Evolutionary conservation across 2,113 vertebrate species (phyloP), one percentile per base, ranked within the genome.

Genomic region (Trematomus loennbergii): DNA sequence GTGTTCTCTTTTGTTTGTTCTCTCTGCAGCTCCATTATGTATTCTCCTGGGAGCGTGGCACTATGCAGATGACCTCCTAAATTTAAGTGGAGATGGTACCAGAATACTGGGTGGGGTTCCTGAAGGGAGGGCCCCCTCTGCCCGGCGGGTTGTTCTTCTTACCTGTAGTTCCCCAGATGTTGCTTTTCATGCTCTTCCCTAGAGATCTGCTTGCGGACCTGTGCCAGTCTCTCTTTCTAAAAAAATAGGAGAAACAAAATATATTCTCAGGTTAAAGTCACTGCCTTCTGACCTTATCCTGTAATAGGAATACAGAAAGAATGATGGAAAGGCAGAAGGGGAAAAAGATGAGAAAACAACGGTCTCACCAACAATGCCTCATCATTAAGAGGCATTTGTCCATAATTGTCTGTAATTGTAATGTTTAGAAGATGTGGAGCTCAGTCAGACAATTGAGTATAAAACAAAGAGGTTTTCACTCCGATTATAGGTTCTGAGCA

Each of bases 121-220:
- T 79, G 68, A 10, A 72, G 61, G 33, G 25, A 69, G 33, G 72
- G 46, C 36, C 13, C 43, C 16, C 2, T 60, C 36, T 36, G 11
- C 17, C 65, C 36, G 2, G 40, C 46, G 46, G 46, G n/a, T 69
- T 70, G n/a, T n/a, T 74, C 54, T 71, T 69, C 2, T 93, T 96
- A 99, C 98, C 97, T 98, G 92, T 99, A 99, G 91, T 99, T 99
- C 71, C 98, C 98, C 96, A 99, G 96, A 85, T 99, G 96, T 86
- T 96, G 95, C 58, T 97, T 98, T 95, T 99, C 98, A 79, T 99
- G 96, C 85, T 98, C 96, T 88, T 99, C 98, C 93, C 95, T 96
- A 54, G 96, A 97, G 90, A 98, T 95, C 92, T 99, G 98, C 92
- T 97, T 99, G 89, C 98, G 96, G 80, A 99, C 97, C 94, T 99